Percentiles rank a stretch among this genome's conserved stretches.
Conservation (phyloP, 2,888 invertebrate species). For the Nasonovia ribisnigri region DNA sequence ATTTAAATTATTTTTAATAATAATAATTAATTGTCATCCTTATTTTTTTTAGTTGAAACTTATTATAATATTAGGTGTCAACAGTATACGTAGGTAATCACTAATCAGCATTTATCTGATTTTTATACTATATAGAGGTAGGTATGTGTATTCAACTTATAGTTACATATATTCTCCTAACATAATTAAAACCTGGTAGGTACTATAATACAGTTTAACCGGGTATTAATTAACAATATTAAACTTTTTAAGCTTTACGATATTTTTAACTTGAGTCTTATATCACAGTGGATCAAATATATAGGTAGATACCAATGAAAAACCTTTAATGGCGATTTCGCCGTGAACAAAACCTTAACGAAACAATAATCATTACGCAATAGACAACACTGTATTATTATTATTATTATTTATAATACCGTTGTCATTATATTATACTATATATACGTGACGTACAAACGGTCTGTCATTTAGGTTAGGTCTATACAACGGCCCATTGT, state of each 20-base stretch:
- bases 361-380: neutral
- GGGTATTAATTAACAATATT: neutral
- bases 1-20: neutral
- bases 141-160: neutral
- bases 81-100: neutral
- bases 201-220: neutral
- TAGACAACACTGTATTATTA: neutral
- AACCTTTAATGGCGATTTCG: neutral
- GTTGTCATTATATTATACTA: neutral
- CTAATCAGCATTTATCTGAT: neutral
- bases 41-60: neutral
- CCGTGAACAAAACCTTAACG: neutral
- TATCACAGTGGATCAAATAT: neutral
- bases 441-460: neutral
- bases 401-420: conserved; percentile 4
- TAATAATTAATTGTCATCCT: too few relatives aligned
- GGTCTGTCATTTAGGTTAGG: neutral
- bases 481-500: neutral
- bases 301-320: neutral
- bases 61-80: neutral
- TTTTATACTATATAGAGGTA: neutral
- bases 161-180: neutral
- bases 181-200: neutral
- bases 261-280: neutral
- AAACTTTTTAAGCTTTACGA: neutral